phyloP scores from a whole-genome alignment of 2,888 invertebrate genomes.

The Ochropleura plecta region DNA sequence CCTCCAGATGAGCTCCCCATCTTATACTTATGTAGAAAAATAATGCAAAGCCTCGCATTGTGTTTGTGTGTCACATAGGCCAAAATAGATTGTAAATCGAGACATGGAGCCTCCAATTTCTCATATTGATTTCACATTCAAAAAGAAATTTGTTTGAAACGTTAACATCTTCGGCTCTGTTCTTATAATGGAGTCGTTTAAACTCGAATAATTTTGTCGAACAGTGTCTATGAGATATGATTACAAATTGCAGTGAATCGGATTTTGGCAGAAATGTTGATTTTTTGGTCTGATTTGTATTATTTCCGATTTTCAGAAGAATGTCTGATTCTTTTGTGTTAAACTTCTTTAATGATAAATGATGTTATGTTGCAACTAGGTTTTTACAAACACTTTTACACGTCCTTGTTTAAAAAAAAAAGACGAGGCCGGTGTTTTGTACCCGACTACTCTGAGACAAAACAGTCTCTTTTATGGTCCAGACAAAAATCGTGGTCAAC shows the following conservation, averaged over 20 bases:
- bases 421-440: no score
- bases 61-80: no score
- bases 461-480: no score
- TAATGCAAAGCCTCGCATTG: background rate
- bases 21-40: background rate
- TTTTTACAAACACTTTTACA: no score
- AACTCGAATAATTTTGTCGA: slow-evolving; percentile 23
- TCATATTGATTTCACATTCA: slow-evolving; percentile 32
- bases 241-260: slow-evolving; percentile 19
- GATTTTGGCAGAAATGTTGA: background rate
- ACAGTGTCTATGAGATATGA: slow-evolving; percentile 34
- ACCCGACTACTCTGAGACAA: no score
- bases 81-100: slow-evolving; percentile 10
- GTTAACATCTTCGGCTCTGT: slow-evolving; percentile 8
- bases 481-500: no score
- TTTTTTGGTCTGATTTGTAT: slow-evolving; percentile 15
- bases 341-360: background rate
- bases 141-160: slow-evolving; percentile 26
- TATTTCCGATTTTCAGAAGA: background rate
- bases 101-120: slow-evolving; percentile 22
- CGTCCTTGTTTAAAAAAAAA: no score
- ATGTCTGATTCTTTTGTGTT: background rate
- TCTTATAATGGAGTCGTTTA: slow-evolving; percentile 35
- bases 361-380: no score
- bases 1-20: no score